Evolutionary conservation across 2,113 vertebrate species (phyloP).

Genomic region (rat (Rattus norvegicus)): GRCr8 NC_086030.1:49635501-49636000

Average conservation of each 20-base stretch:
- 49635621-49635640: background rate
- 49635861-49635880: background rate
- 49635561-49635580: slow-evolving; percentile 44
- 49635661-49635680: background rate
- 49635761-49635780: slow-evolving; percentile 30
- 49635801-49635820: background rate
- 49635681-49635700: background rate
- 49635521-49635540: slow-evolving; percentile 74
- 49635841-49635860: background rate
- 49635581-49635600: slow-evolving; percentile 7
- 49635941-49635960: background rate
- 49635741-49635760: background rate
- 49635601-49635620: slow-evolving; percentile 14
- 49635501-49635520: slow-evolving; percentile 70
- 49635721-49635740: slow-evolving; percentile 67
- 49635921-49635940: background rate
- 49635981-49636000: background rate
- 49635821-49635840: background rate
- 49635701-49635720: background rate
- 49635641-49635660: background rate
- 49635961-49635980: background rate
- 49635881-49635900: background rate
- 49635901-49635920: background rate
- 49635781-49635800: background rate
- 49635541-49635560: slow-evolving; percentile 18